These are phyloP conservation scores for Caenorhabditis plicata DNA, from an alignment of 2,888 invertebrate species.

Conservation along the genomic window DNA sequence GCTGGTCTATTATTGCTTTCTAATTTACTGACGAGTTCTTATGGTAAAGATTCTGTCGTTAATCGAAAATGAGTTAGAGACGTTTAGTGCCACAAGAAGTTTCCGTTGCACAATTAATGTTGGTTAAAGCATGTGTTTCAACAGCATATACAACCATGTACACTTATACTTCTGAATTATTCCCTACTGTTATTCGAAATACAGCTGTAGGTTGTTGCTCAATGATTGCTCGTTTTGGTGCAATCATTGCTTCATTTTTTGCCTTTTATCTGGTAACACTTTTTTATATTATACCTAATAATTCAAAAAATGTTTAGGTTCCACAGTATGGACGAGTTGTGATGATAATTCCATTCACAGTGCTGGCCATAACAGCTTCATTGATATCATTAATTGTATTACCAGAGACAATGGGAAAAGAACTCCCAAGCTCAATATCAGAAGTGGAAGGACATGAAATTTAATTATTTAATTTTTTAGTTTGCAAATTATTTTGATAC, in stretches of 20 bases:
- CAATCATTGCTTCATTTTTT: conserved; percentile 82
- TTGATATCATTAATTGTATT: conserved; percentile 50
- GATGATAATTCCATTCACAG: conserved; percentile 60
- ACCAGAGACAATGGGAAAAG: conserved; percentile 61
- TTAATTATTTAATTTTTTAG: conserved; percentile 4
- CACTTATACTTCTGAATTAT: conserved; percentile 83
- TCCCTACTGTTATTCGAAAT: conserved; percentile 84
- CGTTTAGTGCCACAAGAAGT: conserved; percentile 25
- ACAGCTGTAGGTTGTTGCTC: conserved; percentile 83
- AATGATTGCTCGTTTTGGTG: conserved; percentile 82
- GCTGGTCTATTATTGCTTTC: conserved; percentile 37
- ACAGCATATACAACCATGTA: conserved; percentile 83
- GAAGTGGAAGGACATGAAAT: conserved; percentile 45
- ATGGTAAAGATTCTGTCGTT: conserved; percentile 2
- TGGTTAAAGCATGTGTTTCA: conserved; percentile 80
- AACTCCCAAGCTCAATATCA: conserved; percentile 59
- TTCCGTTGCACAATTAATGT: conserved; percentile 71
- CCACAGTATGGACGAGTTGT: conserved; percentile 50
- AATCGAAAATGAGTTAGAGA: not conserved
- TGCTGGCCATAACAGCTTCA: conserved; percentile 50
- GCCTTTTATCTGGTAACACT: conserved; percentile 68
- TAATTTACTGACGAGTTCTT: conserved; percentile 35
- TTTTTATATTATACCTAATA: not conserved
- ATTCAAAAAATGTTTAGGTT: conserved; percentile 33
- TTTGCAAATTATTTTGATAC: not conserved